Evolutionary conservation across 2,797 vertebrate genomes (phyloP), one percentile per base, ranked within the genome.

Genomic region (Bradypodion ventrale): DNA sequence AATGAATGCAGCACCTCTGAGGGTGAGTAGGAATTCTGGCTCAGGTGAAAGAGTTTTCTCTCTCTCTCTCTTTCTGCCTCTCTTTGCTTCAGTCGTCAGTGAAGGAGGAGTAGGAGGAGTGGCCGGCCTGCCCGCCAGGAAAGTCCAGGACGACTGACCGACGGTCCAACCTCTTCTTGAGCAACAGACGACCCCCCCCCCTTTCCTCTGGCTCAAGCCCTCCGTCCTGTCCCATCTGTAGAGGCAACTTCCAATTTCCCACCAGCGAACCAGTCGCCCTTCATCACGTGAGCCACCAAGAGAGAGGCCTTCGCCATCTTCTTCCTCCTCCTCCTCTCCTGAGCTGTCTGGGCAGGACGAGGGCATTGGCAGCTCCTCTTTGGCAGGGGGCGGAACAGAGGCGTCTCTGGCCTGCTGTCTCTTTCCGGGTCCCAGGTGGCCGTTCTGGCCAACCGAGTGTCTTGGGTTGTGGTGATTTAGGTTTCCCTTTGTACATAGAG

Each of bases 221-320:
- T 94, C 94, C 95, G 93, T 93, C 94, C 92, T 85, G 94, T 93
- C 94, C 92, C 85, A 94, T 93, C 85, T 92, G 94, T 95, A 95
- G 95, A 21, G 63, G 95, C 95, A 89, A 96, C 95, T 95, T 94
- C 91, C 91, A 85, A 88, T 83, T 93, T 94, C 93, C 96, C 94
- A n/a, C 91, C 96, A 96, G 96, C 95, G 95, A 95, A 95, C 93
- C 96, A 96, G 96, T 94, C 95, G 95, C 95, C 95, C 96, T 94
- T 92, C 95, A 94, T 96, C 94, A 96, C 94, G 95, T 96, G 95
- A 96, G 95, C 96, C 95, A 94, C n/a, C n/a, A n/a, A n/a, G n/a
- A n/a, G n/a, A n/a, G n/a, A n/a, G n/a, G n/a, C n/a, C n/a, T n/a
- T n/a, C n/a, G n/a, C n/a, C n/a, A n/a, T n/a, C n/a, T n/a, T n/a